Evolutionary conservation across 1,140 invertebrate genomes (phyloP).

Genomic region (Drosophila orosa): DNA sequence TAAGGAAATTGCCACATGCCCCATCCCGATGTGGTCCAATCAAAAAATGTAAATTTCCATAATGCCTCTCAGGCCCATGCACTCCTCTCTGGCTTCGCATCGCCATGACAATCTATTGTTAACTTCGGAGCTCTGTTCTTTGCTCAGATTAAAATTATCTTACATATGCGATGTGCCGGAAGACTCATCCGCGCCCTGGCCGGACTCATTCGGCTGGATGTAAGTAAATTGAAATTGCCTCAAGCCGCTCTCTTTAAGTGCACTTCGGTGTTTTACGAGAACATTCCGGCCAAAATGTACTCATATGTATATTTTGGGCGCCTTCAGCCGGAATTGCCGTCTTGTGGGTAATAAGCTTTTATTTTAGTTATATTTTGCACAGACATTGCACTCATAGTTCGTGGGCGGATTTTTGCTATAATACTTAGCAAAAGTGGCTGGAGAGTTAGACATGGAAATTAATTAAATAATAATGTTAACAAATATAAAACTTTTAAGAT

Average conservation of each 20-base stretch:
- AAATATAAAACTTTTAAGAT: not conserved
- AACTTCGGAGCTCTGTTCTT: not conserved
- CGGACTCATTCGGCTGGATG: conserved; percentile 2
- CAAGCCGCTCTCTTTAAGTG: conserved; percentile 42
- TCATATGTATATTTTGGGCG: conserved; percentile 9
- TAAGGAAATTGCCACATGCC: conserved; percentile 19
- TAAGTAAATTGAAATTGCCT: conserved; percentile 45
- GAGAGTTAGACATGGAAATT: not conserved
- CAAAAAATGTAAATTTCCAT: conserved; percentile 29
- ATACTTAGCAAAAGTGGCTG: not conserved
- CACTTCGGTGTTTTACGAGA: conserved; percentile 43
- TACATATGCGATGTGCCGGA: conserved; percentile 2
- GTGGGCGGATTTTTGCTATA: not conserved
- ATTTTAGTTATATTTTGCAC: conserved; percentile 33
- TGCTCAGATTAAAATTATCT: conserved; percentile 22
- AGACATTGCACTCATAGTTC: not conserved
- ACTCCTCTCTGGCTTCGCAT: not conserved
- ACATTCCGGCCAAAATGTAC: conserved; percentile 21
- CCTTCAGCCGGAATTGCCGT: conserved; percentile 14
- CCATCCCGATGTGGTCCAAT: conserved; percentile 21
- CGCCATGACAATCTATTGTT: conserved; percentile 22
- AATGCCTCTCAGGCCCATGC: not conserved
- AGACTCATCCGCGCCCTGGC: conserved; percentile 16
- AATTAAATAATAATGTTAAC: not conserved
- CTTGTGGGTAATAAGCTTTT: conserved; percentile 44